Base-by-base conservation (phyloP, 1,140 invertebrate genomes). In the Danaus melanippus region DNA sequence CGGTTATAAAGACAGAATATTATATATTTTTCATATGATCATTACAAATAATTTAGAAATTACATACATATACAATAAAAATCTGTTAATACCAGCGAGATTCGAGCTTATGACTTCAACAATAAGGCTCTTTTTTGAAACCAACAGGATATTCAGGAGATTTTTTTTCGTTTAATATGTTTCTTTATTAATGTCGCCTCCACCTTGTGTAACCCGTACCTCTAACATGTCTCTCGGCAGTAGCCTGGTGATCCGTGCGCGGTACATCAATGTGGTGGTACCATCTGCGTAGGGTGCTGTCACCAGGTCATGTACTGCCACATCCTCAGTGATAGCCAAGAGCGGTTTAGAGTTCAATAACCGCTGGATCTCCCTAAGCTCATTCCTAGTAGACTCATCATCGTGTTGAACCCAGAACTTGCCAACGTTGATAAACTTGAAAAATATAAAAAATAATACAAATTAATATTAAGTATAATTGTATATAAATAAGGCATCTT, bases 341-440 rank as follows among this genome's bases (percentile, higher is more conserved):
- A 77, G 15, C 1, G 51, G 21, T 0, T 52, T 52, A 10, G 45
- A n/a, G 68, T 82, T 85, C 11, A 86, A 48, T 0, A 60, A 54
- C 2, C 8, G 10, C 5, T 71, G 60, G 5, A 85, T 78, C 2
- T 60, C 12, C 1, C 47, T 60, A 15, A 83, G 53, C 41, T 86
- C 79, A 11, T n/a, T 45, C 2, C 54, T 56, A 0, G 82, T 77
- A 0, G 71, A 73, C 10, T 86, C 75, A 44, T 89, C 85, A 48
- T 82, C 76, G 50, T 89, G 77, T 43, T 89, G 88, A 12, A 83
- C 89, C 89, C 89, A 93, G 71, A 93, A 93, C 65, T 89, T 87
- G 49, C 88, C 87, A 1, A 91, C 88, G 67, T 89, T 86, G 6
- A 88, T 72, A 0, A 87, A 52, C 89, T 92, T 65, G 9, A 78